These are phyloP conservation scores for Phanerotoma sp. DNA, from an alignment of 2,888 invertebrate species.

Conservation along the genomic window DNA sequence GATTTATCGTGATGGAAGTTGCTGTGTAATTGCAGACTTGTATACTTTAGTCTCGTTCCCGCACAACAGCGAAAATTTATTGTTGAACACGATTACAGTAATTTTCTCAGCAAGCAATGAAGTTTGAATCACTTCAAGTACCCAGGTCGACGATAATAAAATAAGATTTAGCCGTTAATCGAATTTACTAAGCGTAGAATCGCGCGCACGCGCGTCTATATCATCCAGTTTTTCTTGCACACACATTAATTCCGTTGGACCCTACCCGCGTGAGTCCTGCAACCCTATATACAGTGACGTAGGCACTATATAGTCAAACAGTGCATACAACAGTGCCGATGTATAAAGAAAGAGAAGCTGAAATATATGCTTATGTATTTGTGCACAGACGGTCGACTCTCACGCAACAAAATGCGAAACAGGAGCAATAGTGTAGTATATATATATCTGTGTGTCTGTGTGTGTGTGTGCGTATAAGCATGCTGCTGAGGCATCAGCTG, in stretches of 20 bases:
- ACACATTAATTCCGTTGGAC: conserved; percentile 44
- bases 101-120: conserved; percentile 20
- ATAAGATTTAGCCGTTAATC: conserved; percentile 24
- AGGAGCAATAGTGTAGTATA: conserved; percentile 18
- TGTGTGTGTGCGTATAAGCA: conserved; percentile 28
- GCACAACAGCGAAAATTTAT: conserved; percentile 13
- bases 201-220: conserved; percentile 8
- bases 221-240: conserved; percentile 33
- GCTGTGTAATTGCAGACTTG: conserved; percentile 11
- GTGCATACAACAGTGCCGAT: conserved; percentile 11
- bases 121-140: conserved; percentile 19
- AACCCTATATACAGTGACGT: conserved; percentile 35
- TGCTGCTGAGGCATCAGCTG: conserved; percentile 51
- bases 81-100: conserved; percentile 17
- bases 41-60: not conserved
- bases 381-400: conserved; percentile 27
- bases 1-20: conserved; percentile 13
- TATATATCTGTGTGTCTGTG: conserved; percentile 2
- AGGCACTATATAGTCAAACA: conserved; percentile 27
- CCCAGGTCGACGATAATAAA: conserved; percentile 14
- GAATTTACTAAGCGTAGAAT: conserved; percentile 8
- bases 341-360: conserved; percentile 21
- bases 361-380: conserved; percentile 6
- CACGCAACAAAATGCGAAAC: conserved; percentile 22
- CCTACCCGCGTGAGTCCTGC: conserved; percentile 21